Base-by-base conservation (phyloP, 2,113 vertebrate species). In the Eulemur rufifrons region DNA sequence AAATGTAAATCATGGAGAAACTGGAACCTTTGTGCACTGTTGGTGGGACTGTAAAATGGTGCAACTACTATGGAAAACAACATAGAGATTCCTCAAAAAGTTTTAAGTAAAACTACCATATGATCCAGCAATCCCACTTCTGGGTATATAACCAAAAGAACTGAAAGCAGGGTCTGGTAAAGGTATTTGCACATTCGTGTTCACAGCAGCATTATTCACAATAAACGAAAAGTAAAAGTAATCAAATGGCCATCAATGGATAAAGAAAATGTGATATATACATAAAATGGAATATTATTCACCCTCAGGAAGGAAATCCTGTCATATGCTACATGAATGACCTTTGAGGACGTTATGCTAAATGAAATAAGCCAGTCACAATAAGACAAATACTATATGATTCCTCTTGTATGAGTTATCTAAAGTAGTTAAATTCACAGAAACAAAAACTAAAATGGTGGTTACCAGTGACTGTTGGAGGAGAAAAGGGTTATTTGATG, bases 351-450 rank as follows among this genome's bases (percentile, higher is more conserved):
- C 37, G 47, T 71, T 61, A 89, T 17, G 14, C 32, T 66, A 78
- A 83, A 12, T 47, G 27, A 91, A 83, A 84, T 47, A 95, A 86
- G 42, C 77, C 56, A 94, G 59, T 86, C 68, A 83, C 61, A 92
- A 32, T 64, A 71, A 71, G n/a, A 80, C 37, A 94, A 74, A 92
- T 23, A 82, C 27, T 71, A 1, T 2, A 27, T 56, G 54, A 56
- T 21, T 56, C 54, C 54, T 21, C 66, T 76, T 86, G 64, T 0
- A 71, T 42, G 32, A 93, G 32, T 15, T 73, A 87, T 71, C 81
- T 90, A 54, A 54, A 54, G 52, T 54, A 73, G 54, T 21, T 20
- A 56, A 56, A 56, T 56, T 80, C 74, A 96, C 1, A 91, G 56
- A 81, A 85, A 91, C 42, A 80, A 73, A 83, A 96, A 84, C 34